phyloP scores from a whole-genome alignment of 2,888 invertebrate genomes.

The Hoplodrina blanda region DNA sequence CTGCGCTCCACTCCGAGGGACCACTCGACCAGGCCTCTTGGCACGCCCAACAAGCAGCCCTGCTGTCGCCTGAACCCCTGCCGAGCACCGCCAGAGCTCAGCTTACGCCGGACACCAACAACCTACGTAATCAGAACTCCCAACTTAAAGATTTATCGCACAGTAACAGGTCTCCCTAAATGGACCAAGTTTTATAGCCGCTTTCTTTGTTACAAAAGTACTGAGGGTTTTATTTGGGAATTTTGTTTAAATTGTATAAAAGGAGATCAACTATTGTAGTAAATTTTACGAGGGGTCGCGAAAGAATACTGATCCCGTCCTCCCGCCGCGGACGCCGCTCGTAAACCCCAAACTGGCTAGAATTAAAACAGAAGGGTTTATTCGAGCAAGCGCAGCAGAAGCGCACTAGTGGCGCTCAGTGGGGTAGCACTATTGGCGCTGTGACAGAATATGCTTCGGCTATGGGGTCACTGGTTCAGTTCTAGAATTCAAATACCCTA shows the following conservation, averaged over 20 bases:
- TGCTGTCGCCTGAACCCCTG: constrained; percentile 42
- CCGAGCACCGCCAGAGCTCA: constrained; percentile 41
- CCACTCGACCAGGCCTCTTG: constrained; percentile 54
- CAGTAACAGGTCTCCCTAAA: constrained; percentile 55
- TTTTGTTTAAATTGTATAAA: constrained; percentile 67
- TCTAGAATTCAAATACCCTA: background rate
- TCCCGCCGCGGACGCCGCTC: constrained; percentile 47
- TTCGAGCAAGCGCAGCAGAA: background rate
- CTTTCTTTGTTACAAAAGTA: constrained; percentile 69
- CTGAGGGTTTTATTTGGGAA: constrained; percentile 67
- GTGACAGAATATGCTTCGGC: background rate
- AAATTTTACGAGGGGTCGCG: constrained; percentile 61
- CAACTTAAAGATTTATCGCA: constrained; percentile 40
- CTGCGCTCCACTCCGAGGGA: constrained; percentile 65
- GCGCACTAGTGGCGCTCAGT: background rate
- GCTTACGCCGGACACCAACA: constrained; percentile 49
- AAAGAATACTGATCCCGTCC: constrained; percentile 55
- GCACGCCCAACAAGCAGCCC: constrained; percentile 49
- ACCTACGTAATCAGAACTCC: constrained; percentile 63
- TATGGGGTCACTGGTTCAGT: constrained; percentile 7
- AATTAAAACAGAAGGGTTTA: background rate
- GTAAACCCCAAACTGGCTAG: constrained; percentile 43
- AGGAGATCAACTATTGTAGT: constrained; percentile 66
- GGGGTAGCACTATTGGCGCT: background rate
- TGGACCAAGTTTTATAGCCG: constrained; percentile 59